These are phyloP conservation scores for Hypomesus transpacificus DNA, from an alignment of 2,113 vertebrate species.

Conservation along the genomic window DNA sequence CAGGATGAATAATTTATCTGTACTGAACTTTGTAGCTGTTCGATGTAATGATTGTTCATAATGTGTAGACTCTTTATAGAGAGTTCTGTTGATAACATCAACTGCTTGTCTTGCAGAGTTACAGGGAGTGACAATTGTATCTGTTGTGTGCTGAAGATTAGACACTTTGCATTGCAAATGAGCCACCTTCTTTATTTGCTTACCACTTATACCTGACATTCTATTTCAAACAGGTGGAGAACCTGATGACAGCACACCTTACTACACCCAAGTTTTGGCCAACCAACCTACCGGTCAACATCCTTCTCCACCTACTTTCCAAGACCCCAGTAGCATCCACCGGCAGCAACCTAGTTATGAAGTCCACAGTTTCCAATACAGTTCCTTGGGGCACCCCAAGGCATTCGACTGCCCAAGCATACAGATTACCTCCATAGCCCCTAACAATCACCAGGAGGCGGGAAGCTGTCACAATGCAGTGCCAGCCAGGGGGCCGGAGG, in stretches of 20 bases:
- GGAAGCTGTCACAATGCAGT: constrained; percentile 24
- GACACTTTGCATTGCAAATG: constrained; percentile 43
- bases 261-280: constrained; percentile 76
- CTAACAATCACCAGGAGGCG: constrained; percentile 53
- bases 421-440: constrained; percentile 90
- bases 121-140: background rate
- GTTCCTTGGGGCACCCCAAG: constrained; percentile 76
- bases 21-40: too few species aligned
- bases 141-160: background rate
- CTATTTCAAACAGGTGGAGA: constrained; percentile 71
- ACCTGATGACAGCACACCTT: constrained; percentile 76
- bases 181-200: constrained; percentile 14
- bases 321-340: constrained; percentile 72
- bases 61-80: background rate
- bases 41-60: too few species aligned
- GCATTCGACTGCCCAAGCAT: constrained; percentile 94
- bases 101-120: background rate
- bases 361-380: constrained; percentile 73
- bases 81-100: background rate
- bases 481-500: constrained; percentile 31
- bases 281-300: constrained; percentile 76
- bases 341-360: constrained; percentile 58
- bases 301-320: constrained; percentile 67
- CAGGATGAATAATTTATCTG: background rate
- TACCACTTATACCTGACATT: constrained; percentile 14